Evolutionary conservation across 2,888 invertebrate genomes (phyloP), one percentile per base, ranked within the genome.

Genomic region (Orthosia cruda): DNA sequence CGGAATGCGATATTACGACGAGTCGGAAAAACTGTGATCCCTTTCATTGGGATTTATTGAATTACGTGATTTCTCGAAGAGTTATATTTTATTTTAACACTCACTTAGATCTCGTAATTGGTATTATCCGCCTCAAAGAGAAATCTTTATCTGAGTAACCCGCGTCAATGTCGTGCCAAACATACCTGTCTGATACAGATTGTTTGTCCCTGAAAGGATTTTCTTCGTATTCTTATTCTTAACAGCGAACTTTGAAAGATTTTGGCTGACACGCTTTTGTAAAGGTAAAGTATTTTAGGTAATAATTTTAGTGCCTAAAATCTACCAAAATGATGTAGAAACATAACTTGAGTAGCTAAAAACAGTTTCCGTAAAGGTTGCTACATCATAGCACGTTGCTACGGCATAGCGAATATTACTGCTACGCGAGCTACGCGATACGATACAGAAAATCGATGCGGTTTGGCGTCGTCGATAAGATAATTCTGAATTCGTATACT

Each of bases 11-110:
- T 91, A 92, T 92, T 90, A 91, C 90, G 87, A 89, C 81, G 89
- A 91, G 89, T 89, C 84, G 89, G 89, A 87, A 92, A 92, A 93
- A 92, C 88, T 91, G 91, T 90, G 91, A 91, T 92, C 90, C 90
- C 81, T 92, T 92, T 92, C 88, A 91, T 90, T 86, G 88, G 77
- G 88, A 92, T 92, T 91, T 93, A 93, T 94, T 92, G 91, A 93
- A 93, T 92, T 87, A 89, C 87, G 83, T 75, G 67, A 54, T 72
- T 73, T 81, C 26, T 15, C 18, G 55, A 50, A 64, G 67, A 70
- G 67, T 73, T 77, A 62, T 74, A 65, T 61, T 59, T 74, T 74
- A 23, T 68, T 13, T 26, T 63, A 76, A 83, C 50, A 70, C 70
- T 49, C 59, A 66, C 58, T 63, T 77, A 20, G 57, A 45, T 59